Evolutionary conservation across 2,113 vertebrate species (phyloP).

Genomic region (Brachyhypopomus occidentalis): DNA sequence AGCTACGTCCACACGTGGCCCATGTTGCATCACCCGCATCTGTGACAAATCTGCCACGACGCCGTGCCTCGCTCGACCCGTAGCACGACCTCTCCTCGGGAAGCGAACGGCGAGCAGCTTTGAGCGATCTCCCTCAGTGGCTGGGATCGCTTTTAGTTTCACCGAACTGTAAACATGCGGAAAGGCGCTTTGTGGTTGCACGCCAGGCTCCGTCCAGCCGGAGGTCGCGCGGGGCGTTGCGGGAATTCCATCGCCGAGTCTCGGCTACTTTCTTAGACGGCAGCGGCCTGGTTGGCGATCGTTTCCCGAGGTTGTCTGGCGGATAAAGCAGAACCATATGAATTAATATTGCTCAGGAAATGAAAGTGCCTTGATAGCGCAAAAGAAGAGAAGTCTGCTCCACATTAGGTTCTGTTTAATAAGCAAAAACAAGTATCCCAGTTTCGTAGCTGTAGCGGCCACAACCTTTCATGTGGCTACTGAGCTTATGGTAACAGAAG

Average conservation of each 20-base stretch:
- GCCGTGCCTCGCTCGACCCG: constrained; percentile 13
- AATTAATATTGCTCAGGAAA: constrained; percentile 53
- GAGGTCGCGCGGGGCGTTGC: constrained; percentile 44
- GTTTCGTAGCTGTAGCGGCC: constrained; percentile 2
- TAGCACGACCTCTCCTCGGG: constrained; percentile 15
- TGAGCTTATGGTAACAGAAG: constrained; percentile 24
- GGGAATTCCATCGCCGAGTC: constrained; percentile 50
- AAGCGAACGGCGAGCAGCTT: constrained; percentile 20
- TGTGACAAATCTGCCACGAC: constrained; percentile 37
- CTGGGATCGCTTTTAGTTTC: not conserved
- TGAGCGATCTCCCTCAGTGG: constrained; percentile 21
- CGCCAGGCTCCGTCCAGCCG: constrained; percentile 52
- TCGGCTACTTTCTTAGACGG: constrained; percentile 50
- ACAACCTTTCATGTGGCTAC: constrained; percentile 34
- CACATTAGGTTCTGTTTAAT: constrained; percentile 42
- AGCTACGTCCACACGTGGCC: constrained; percentile 16
- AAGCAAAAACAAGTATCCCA: constrained; percentile 10
- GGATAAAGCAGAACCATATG: constrained; percentile 51
- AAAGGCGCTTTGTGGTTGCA: constrained; percentile 57
- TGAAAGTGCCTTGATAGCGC: constrained; percentile 42
- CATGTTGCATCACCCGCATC: constrained; percentile 27
- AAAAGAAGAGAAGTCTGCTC: constrained; percentile 20
- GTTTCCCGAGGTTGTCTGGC: constrained; percentile 48
- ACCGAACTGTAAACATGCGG: constrained; percentile 26
- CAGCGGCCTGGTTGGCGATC: constrained; percentile 26